phyloP scores from a whole-genome alignment of 2,113 vertebrate genomes.

The Accipiter virgatus region DNA sequence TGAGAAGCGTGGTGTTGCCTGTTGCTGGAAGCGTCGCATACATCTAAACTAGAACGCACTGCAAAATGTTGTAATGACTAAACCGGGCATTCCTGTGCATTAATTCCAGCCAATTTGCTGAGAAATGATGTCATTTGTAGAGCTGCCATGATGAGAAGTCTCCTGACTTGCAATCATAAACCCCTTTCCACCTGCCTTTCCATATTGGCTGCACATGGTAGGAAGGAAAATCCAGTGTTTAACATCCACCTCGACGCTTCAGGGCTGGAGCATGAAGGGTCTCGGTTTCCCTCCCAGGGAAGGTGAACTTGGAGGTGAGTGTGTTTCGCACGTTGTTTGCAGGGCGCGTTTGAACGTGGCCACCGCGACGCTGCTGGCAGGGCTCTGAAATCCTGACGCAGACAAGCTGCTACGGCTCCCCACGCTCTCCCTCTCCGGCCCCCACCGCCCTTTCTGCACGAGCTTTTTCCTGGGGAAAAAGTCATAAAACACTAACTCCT shows the following conservation, averaged over 20 bases:
- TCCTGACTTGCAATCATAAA: neutral
- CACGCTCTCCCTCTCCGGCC: neutral
- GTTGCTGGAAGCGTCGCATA: neutral
- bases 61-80: neutral
- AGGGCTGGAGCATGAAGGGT: neutral
- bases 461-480: conserved; percentile 3
- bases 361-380: neutral
- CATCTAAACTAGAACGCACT: neutral
- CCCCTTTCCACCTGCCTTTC: neutral
- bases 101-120: neutral
- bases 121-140: neutral
- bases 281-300: neutral
- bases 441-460: neutral
- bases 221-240: neutral
- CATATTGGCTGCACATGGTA: neutral
- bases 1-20: neutral
- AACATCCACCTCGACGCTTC: accelerated
- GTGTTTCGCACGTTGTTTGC: neutral
- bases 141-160: neutral
- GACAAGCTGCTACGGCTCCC: neutral
- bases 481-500: neutral
- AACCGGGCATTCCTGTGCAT: neutral
- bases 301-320: neutral
- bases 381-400: neutral
- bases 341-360: accelerated